Percentiles rank a stretch among this genome's conserved stretches.
Conservation (phyloP, 1,140 invertebrate species). For the Theocolax elegans region DNA sequence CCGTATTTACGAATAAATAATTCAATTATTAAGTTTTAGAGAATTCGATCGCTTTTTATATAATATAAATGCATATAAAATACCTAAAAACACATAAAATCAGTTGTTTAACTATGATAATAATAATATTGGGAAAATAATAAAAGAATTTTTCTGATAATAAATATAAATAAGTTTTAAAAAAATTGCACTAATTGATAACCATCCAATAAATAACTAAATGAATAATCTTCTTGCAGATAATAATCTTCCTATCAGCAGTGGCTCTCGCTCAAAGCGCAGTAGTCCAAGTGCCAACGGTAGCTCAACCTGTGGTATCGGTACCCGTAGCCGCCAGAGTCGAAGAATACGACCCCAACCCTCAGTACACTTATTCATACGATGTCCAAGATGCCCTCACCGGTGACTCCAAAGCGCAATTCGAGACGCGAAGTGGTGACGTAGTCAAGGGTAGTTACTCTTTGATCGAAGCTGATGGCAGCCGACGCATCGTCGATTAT, state of each 20-base stretch:
- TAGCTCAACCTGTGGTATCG: conserved; percentile 43
- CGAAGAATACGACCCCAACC: conserved; percentile 57
- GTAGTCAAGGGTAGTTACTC: conserved; percentile 72
- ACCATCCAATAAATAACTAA: no score
- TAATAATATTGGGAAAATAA: no score
- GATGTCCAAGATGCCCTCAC: conserved; percentile 65
- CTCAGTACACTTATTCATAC: conserved; percentile 62
- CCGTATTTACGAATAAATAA: no score
- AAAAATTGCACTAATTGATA: no score
- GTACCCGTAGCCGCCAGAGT: conserved; percentile 37
- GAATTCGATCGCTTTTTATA: no score
- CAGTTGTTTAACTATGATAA: no score
- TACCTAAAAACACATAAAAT: no score
- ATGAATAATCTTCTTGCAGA: conserved; percentile 51
- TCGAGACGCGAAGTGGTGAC: conserved; percentile 73
- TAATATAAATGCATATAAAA: no score
- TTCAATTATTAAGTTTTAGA: no score
- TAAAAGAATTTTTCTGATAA: no score
- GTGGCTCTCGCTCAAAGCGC: conserved; percentile 47
- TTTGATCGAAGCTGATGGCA: conserved; percentile 72
- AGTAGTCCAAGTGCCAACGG: conserved; percentile 49
- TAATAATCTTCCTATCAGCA: conserved; percentile 53
- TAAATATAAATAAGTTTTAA: no score
- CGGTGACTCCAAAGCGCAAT: conserved; percentile 74
- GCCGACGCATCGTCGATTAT: conserved; percentile 77